Percentiles rank a stretch among this genome's conserved stretches.
phyloP scores from a whole-genome alignment of 1,140 invertebrate species.

The Pseudachorutes palmiensis region DNA sequence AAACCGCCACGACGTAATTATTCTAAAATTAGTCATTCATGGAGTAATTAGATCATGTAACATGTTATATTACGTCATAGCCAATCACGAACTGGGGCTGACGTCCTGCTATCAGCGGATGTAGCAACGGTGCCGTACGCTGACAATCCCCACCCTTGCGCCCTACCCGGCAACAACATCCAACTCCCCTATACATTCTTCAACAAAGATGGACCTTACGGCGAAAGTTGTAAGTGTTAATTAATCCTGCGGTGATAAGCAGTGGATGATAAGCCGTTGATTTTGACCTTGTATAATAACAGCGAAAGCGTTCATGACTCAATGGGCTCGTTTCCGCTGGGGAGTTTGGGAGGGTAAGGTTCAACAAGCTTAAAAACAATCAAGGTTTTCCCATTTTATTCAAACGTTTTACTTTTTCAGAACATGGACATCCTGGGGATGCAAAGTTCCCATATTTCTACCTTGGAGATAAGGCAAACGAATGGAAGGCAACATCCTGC shows the following conservation, averaged over 20 bases:
- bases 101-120: slow-evolving; percentile 19
- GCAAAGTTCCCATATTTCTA: slow-evolving; percentile 30
- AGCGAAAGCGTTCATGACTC: slow-evolving; percentile 26
- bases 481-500: slow-evolving; percentile 22
- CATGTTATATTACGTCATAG: slow-evolving; percentile 8
- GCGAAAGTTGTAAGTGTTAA: slow-evolving; percentile 20
- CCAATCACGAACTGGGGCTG: slow-evolving; percentile 17
- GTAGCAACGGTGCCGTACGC: slow-evolving; percentile 18
- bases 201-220: slow-evolving; percentile 19
- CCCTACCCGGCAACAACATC: slow-evolving; percentile 22
- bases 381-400: background rate
- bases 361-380: background rate
- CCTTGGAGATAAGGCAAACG: slow-evolving; percentile 27
- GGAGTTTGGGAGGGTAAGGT: slow-evolving; percentile 31
- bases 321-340: slow-evolving; percentile 27
- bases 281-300: background rate
- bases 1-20: slow-evolving; percentile 13
- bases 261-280: background rate
- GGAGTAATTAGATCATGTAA: too few relatives aligned
- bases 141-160: slow-evolving; percentile 28
- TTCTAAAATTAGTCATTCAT: background rate
- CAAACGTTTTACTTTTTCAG: background rate
- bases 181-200: slow-evolving; percentile 25
- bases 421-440: slow-evolving; percentile 26
- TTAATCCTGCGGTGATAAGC: background rate